Conservation (phyloP, 1,140 invertebrate species). For the Pseudomyrmex flavicornis region DNA sequence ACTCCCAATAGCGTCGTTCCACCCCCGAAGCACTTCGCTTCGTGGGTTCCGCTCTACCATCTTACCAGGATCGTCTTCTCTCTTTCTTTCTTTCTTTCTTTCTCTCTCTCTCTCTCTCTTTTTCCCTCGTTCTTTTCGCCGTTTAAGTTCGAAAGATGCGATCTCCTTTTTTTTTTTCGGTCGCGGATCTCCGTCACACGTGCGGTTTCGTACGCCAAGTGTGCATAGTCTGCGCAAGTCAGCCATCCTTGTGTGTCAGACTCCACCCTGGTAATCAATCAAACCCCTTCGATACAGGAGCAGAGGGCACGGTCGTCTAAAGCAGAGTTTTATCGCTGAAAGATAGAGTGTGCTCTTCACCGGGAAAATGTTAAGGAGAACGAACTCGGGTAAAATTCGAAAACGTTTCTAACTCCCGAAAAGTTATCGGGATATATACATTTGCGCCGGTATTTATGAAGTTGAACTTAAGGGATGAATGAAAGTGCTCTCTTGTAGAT, state of each 20-base stretch:
- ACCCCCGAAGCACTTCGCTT: not conserved
- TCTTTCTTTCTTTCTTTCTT: not conserved
- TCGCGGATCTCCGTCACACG: slow-evolving; percentile 32
- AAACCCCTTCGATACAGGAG: slow-evolving; percentile 65
- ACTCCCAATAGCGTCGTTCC: not conserved
- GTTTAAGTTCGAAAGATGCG: slow-evolving; percentile 34
- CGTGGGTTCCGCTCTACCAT: slow-evolving; percentile 30
- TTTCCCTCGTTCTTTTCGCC: not conserved
- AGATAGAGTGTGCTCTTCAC: slow-evolving; percentile 60
- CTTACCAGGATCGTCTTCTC: slow-evolving; percentile 44
- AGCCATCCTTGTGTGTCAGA: slow-evolving; percentile 74
- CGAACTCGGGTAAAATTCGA: slow-evolving; percentile 39
- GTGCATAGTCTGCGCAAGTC: slow-evolving; percentile 75
- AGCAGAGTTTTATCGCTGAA: slow-evolving; percentile 67
- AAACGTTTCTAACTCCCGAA: slow-evolving; percentile 17
- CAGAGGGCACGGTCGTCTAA: slow-evolving; percentile 54
- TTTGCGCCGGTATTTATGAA: slow-evolving; percentile 36
- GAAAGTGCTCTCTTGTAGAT: not conserved
- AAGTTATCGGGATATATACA: slow-evolving; percentile 27
- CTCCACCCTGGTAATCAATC: slow-evolving; percentile 82
- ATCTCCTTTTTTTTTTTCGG: slow-evolving; percentile 39
- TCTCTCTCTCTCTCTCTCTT: not conserved
- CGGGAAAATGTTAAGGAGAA: slow-evolving; percentile 13
- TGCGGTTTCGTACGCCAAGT: slow-evolving; percentile 57
- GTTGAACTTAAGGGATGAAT: not conserved